Evolutionary conservation across 2,888 invertebrate species (phyloP), one percentile per base, ranked within the genome.

Genomic region (Netelia fuscicornis): DNA sequence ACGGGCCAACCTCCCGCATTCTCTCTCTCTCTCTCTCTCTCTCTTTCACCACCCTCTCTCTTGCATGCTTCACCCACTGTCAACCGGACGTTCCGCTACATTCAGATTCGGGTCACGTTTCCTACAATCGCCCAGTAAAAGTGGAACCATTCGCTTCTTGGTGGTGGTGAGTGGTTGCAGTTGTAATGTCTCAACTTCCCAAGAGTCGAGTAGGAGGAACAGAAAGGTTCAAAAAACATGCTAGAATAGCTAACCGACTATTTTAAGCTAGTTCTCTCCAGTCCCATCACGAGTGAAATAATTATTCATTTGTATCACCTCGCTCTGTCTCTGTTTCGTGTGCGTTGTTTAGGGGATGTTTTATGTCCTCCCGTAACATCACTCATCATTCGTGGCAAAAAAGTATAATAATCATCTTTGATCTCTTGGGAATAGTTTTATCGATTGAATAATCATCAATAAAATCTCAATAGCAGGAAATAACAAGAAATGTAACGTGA

Each of bases 21-120:
- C 20, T 30, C n/a, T 23, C 54, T 76, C 71, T 78, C 72, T 58
- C 48, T 48, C 75, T 75, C 71, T 11, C 17, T 81, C 48, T 37
- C 30, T 44, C 56, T n/a, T 76, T 62, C 44, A 67, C 3, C 17
- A 44, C 56, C 23, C 67, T 1, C 62, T 10, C 20, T 10, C 20
- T 65, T 13, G 10, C 42, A 42, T 44, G 62, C 60, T 60, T 58
- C 71, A 65, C 64, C 58, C 58, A 58, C 58, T 58, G 17, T 37
- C 64, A 17, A 81, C 67, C 76, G 77, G 72, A 81, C 81, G 76
- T 84, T 81, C 30, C 76, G 76, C 76, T 56, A 77, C 81, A 81
- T 68, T 77, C 30, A 17, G 67, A 84, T 84, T 84, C 84, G 81
- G 68, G 81, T 84, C 84, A 84, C 84, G 84, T 84, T 77, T 64